A percentile compares a stretch with the other conserved stretches of the same genome.
These are phyloP conservation scores for Zaprionus ornatus DNA, from an alignment of 1,140 invertebrate genomes.

Conservation along the genomic window DNA sequence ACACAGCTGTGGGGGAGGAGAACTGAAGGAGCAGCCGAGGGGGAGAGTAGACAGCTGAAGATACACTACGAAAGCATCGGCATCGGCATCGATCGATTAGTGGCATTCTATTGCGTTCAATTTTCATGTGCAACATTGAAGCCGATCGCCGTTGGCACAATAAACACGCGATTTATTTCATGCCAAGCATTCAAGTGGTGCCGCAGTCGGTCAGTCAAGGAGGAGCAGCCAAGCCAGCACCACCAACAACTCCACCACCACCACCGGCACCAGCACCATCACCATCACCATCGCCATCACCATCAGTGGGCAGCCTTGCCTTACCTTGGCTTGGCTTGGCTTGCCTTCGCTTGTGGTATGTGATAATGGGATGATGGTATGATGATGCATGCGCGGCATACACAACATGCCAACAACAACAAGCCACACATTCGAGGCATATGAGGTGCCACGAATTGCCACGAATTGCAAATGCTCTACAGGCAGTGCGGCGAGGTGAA, in stretches of 20 bases:
- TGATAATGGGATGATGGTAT: constrained; percentile 82
- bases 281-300: constrained; percentile 6
- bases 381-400: constrained; percentile 81
- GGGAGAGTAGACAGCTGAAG: constrained; percentile 6
- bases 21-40: background rate
- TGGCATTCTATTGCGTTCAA: constrained; percentile 82
- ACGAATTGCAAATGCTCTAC: constrained; percentile 41
- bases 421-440: constrained; percentile 32
- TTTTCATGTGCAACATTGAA: constrained; percentile 80
- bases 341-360: constrained; percentile 61
- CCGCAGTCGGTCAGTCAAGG: constrained; percentile 74
- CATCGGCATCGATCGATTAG: constrained; percentile 67
- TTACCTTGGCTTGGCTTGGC: constrained; percentile 43
- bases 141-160: constrained; percentile 77
- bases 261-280: constrained; percentile 16
- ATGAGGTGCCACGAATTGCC: background rate
- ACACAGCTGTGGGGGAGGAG: background rate
- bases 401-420: constrained; percentile 68
- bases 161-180: constrained; percentile 83
- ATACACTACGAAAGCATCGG: constrained; percentile 21
- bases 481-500: background rate
- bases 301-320: constrained; percentile 28
- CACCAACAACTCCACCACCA: background rate
- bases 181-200: constrained; percentile 80
- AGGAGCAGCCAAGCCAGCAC: constrained; percentile 51